Evolutionary conservation across 2,113 vertebrate species (phyloP).

Genomic region (Psilopogon haemacephalus): DNA sequence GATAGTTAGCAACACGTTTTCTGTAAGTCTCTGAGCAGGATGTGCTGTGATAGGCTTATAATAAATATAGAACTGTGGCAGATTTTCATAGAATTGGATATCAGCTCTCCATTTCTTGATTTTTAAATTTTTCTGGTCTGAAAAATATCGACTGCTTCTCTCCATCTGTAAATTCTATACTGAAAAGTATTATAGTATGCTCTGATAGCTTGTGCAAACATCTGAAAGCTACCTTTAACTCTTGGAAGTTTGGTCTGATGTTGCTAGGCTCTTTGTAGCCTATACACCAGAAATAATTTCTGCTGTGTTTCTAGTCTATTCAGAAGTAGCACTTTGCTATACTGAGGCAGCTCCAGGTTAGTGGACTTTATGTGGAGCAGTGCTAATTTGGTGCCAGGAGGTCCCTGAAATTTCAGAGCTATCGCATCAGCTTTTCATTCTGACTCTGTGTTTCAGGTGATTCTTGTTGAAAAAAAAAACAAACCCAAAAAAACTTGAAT

Average conservation of each 20-base stretch:
- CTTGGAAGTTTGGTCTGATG: not conserved
- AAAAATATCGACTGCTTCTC: constrained; percentile 1
- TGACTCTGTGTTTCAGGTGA: not conserved
- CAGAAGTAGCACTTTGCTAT: not conserved
- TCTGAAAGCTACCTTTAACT: constrained; percentile 17
- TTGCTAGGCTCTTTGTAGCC: not conserved
- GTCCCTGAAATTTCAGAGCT: not conserved
- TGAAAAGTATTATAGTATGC: not conserved
- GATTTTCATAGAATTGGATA: constrained; percentile 25
- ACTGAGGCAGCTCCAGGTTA: not conserved
- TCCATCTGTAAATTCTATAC: not conserved
- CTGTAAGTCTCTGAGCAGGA: constrained; percentile 46
- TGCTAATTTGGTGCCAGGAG: not conserved
- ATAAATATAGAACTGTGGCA: constrained; percentile 45
- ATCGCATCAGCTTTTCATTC: not conserved
- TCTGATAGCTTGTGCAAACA: not conserved
- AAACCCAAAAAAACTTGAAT: too few species aligned
- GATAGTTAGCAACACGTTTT: constrained; percentile 56
- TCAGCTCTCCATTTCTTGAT: not conserved
- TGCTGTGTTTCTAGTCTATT: not conserved
- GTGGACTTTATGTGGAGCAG: not conserved
- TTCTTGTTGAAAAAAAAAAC: not conserved
- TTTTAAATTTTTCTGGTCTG: not conserved
- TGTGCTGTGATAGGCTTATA: constrained; percentile 44
- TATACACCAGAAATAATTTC: not conserved